Evolutionary conservation across 2,888 invertebrate genomes (phyloP).

Genomic region (Sinodicranocentrus sp.): DNA sequence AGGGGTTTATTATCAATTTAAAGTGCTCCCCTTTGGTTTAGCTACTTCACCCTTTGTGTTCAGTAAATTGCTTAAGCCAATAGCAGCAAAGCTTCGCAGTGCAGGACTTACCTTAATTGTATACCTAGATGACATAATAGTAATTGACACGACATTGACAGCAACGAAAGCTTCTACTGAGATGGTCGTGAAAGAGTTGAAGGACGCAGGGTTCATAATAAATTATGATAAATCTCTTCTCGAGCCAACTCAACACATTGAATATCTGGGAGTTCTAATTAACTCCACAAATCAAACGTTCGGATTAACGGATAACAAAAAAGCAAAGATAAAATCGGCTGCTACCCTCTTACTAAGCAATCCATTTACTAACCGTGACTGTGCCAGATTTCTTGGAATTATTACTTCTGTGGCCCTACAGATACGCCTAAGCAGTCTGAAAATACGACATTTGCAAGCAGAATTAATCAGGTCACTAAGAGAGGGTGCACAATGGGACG

Average conservation of each 20-base stretch:
- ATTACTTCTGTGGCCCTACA: not conserved
- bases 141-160: not conserved
- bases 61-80: constrained; percentile 50
- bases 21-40: constrained; percentile 53
- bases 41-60: constrained; percentile 46
- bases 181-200: not conserved
- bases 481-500: not conserved
- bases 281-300: not conserved
- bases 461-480: not conserved
- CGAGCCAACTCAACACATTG: not conserved
- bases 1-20: constrained; percentile 30
- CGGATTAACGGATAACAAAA: not conserved
- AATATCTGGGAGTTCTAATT: not conserved
- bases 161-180: not conserved
- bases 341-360: not conserved
- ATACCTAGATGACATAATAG: constrained; percentile 58
- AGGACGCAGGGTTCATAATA: not conserved
- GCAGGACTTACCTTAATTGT: constrained; percentile 30
- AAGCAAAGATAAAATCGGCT: not conserved
- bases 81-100: constrained; percentile 20
- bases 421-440: not conserved
- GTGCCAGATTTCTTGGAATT: not conserved
- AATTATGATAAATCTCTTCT: not conserved
- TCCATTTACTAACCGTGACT: not conserved
- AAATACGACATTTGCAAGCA: not conserved